These are phyloP conservation scores for Lordiphosa clarofinis DNA, from an alignment of 1,140 invertebrate genomes.

Conservation along the genomic window DNA sequence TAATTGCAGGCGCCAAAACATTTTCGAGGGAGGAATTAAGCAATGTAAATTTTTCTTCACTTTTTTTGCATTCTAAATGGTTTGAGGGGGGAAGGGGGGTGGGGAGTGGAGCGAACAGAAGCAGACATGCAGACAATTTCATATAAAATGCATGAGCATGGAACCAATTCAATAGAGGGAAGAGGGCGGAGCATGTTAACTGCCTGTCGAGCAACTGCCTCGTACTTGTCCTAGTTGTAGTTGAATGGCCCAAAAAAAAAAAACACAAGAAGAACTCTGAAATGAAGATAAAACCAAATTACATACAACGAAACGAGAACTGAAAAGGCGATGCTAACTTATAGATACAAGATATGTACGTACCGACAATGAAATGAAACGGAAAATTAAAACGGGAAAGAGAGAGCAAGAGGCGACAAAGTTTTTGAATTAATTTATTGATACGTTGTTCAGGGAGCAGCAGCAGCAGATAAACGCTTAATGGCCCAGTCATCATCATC, in stretches of 20 bases:
- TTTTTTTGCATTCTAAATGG: slow-evolving; percentile 21
- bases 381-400: slow-evolving; percentile 16
- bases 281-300: slow-evolving; percentile 47
- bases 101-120: slow-evolving; percentile 7
- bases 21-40: slow-evolving; percentile 59
- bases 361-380: slow-evolving; percentile 37
- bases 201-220: slow-evolving; percentile 58
- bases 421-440: slow-evolving; percentile 78
- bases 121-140: slow-evolving; percentile 74
- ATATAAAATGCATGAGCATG: slow-evolving; percentile 78
- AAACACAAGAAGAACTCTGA: background rate
- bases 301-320: slow-evolving; percentile 40
- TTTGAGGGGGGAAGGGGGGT: slow-evolving; percentile 5
- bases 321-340: slow-evolving; percentile 46
- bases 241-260: slow-evolving; percentile 17
- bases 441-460: slow-evolving; percentile 54
- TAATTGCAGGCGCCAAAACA: slow-evolving; percentile 73
- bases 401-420: slow-evolving; percentile 39
- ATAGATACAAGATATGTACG: slow-evolving; percentile 61
- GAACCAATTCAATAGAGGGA: slow-evolving; percentile 69
- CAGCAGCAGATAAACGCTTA: slow-evolving; percentile 50
- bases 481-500: slow-evolving; percentile 40
- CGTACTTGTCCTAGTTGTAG: slow-evolving; percentile 58
- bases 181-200: slow-evolving; percentile 34
- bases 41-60: slow-evolving; percentile 36